Evolutionary conservation across 2,113 vertebrate genomes (phyloP).

Genomic region (Proteles cristata): DNA sequence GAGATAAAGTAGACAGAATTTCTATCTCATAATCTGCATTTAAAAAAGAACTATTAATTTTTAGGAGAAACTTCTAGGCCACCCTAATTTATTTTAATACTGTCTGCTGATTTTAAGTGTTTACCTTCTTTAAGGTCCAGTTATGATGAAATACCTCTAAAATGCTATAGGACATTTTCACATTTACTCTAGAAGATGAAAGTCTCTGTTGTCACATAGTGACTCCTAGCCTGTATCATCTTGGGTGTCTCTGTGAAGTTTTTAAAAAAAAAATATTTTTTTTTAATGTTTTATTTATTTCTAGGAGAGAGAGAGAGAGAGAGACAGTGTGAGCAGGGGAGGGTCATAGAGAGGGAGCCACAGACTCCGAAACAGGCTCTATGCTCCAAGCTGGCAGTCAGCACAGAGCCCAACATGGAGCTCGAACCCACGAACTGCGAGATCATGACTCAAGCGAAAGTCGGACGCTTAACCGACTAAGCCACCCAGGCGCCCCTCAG

Average conservation of each 20-base stretch:
- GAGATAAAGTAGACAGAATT: background rate
- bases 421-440: no score
- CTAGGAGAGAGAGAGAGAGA: no score
- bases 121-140: background rate
- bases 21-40: background rate
- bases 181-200: background rate
- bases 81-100: constrained; percentile 8
- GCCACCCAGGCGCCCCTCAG: no score
- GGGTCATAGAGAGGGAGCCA: no score
- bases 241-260: background rate
- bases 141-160: background rate
- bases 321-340: no score
- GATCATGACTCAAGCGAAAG: no score
- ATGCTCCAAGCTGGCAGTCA: no score
- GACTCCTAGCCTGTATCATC: background rate
- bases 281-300: no score
- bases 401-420: no score
- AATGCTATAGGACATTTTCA: background rate
- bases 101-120: background rate
- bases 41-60: background rate
- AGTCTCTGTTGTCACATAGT: background rate
- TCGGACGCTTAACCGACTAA: no score
- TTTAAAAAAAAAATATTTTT: no score
- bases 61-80: background rate
- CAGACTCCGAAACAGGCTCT: no score